phyloP scores from a whole-genome alignment of 2,888 invertebrate species.

The Drosophila pseudotalamancana region DNA sequence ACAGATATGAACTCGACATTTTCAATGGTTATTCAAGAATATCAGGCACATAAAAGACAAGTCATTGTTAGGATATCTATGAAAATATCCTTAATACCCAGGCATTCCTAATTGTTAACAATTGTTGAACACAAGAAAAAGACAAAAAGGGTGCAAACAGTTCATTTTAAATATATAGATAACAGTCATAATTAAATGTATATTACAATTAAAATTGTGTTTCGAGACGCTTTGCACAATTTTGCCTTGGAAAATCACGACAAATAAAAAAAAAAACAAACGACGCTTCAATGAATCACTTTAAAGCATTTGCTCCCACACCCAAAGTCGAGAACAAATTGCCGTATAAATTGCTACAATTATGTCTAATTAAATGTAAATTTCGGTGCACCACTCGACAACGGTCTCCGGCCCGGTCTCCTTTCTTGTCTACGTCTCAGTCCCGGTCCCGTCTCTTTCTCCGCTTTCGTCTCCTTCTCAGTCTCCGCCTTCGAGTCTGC shows the following conservation, averaged over 20 bases:
- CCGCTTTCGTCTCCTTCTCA: not conserved
- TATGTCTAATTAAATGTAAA: slow-evolving; percentile 75
- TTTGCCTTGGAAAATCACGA: slow-evolving; percentile 24
- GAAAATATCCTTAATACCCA: too few relatives aligned
- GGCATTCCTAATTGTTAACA: too few relatives aligned
- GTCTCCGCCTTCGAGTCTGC: not conserved
- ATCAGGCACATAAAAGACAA: too few relatives aligned
- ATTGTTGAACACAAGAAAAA: too few relatives aligned
- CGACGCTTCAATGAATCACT: slow-evolving; percentile 40
- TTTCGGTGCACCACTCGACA: slow-evolving; percentile 42
- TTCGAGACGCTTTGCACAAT: not conserved
- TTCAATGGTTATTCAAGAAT: too few relatives aligned
- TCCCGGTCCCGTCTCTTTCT: not conserved
- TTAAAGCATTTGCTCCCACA: slow-evolving; percentile 29
- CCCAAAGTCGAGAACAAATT: slow-evolving; percentile 34
- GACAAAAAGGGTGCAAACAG: not conserved
- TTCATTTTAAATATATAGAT: not conserved
- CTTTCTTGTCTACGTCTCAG: slow-evolving; percentile 4
- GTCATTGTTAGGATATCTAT: too few relatives aligned
- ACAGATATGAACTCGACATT: too few relatives aligned
- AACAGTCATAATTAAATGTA: not conserved
- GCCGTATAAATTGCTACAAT: slow-evolving; percentile 62
- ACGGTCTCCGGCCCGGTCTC: slow-evolving; percentile 2
- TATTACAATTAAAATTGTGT: slow-evolving; percentile 6
- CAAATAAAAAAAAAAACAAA: too few relatives aligned